Evolutionary conservation across 2,113 vertebrate species (phyloP).

Genomic region (Gymnobelideus leadbeateri): DNA sequence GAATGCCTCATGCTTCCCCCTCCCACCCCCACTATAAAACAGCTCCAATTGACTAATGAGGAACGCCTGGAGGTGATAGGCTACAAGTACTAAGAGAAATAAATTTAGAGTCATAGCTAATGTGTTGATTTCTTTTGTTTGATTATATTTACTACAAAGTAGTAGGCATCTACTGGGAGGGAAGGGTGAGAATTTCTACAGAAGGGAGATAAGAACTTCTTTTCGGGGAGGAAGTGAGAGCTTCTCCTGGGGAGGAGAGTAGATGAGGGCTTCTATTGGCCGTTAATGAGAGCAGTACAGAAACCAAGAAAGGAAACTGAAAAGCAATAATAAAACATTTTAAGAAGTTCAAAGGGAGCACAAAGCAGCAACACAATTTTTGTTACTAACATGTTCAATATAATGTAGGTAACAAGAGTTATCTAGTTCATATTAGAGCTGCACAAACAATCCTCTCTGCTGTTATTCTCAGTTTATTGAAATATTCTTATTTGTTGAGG

Average conservation of each 20-base stretch:
- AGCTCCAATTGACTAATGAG: neutral
- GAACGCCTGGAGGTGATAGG: neutral
- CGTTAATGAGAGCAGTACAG: neutral
- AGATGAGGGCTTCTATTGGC: neutral
- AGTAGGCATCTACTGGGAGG: neutral
- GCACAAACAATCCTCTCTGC: neutral
- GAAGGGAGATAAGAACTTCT: neutral
- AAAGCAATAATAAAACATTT: neutral
- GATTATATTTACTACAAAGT: neutral
- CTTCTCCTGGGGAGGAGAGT: neutral
- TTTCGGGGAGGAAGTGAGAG: neutral
- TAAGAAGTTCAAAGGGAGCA: neutral
- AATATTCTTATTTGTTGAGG: too few species aligned
- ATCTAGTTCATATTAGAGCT: neutral
- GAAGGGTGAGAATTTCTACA: neutral
- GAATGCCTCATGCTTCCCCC: neutral
- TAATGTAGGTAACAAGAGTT: neutral
- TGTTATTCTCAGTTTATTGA: neutral
- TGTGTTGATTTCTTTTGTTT: neutral
- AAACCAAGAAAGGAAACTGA: neutral
- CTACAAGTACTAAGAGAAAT: neutral
- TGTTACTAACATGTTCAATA: neutral
- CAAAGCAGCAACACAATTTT: too few species aligned
- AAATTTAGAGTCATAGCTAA: neutral
- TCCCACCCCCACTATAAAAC: neutral